Conservation (phyloP, 2,797 vertebrate species). For the Martes flavigula region DNA sequence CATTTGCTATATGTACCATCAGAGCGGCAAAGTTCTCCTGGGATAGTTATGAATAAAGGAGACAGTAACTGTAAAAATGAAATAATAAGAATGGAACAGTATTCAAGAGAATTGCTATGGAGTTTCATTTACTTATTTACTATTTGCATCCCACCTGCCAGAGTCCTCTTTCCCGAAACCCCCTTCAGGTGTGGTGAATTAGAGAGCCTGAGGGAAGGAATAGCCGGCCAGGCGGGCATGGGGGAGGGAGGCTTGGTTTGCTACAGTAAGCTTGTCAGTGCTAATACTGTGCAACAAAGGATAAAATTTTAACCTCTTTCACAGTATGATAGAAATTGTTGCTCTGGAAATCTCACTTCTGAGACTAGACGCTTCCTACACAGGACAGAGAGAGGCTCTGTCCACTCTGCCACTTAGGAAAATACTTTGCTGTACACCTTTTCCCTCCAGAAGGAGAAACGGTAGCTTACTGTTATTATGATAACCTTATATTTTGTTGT, state of each 20-base stretch:
- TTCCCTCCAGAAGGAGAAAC: constrained; percentile 16
- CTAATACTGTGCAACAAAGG: background rate
- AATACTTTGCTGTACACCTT: background rate
- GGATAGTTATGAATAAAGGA: background rate
- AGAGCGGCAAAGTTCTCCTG: background rate
- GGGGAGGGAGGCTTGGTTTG: background rate
- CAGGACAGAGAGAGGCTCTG: background rate
- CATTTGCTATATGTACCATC: background rate
- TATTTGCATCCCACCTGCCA: background rate
- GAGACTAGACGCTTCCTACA: background rate
- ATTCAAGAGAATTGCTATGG: background rate
- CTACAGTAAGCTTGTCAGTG: background rate
- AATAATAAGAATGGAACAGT: background rate
- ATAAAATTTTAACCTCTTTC: background rate
- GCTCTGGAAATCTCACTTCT: background rate
- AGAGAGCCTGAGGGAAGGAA: background rate
- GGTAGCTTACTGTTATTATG: background rate
- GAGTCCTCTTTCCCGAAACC: background rate
- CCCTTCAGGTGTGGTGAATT: background rate
- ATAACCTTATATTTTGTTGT: constrained; percentile 56
- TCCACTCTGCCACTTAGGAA: constrained; percentile 5
- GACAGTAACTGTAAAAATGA: background rate
- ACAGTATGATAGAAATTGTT: background rate
- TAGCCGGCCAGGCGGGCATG: no score
- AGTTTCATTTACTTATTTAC: background rate